These are phyloP conservation scores for Microtus richardsoni DNA, from an alignment of 2,113 vertebrate genomes.

Conservation along the genomic window DNA sequence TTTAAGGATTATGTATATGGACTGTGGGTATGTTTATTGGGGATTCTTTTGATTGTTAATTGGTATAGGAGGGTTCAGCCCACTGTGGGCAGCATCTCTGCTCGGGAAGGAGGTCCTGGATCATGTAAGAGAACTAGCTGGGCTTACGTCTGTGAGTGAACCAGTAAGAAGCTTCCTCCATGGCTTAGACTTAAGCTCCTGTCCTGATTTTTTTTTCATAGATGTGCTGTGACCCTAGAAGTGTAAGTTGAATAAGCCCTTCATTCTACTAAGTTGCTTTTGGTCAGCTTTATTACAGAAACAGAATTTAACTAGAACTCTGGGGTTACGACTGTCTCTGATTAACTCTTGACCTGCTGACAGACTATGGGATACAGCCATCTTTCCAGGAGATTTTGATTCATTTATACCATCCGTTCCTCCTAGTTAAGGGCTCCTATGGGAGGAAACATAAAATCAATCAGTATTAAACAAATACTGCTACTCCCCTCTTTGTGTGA, in stretches of 20 bases:
- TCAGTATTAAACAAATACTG: constrained; percentile 15
- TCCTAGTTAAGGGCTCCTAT: not conserved
- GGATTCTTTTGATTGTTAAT: too few species aligned
- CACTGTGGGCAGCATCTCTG: not conserved
- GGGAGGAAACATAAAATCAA: constrained; percentile 3
- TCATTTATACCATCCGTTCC: not conserved
- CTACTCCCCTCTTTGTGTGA: not conserved
- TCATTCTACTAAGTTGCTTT: not conserved
- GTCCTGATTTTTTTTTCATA: not conserved
- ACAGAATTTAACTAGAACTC: not conserved
- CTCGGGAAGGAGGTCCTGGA: not conserved
- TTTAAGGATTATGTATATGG: not conserved
- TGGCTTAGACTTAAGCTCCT: not conserved
- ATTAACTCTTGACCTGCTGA: not conserved
- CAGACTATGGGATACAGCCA: not conserved
- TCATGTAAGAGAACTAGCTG: not conserved
- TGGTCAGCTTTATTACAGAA: not conserved
- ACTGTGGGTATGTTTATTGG: not conserved
- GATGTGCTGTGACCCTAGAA: not conserved
- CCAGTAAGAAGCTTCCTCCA: not conserved
- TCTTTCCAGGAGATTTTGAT: not conserved
- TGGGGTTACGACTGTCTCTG: not conserved
- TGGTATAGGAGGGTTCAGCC: not conserved
- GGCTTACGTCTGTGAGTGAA: not conserved
- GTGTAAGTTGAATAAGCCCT: not conserved